Evolutionary conservation across 2,888 invertebrate species (phyloP), one percentile per base, ranked within the genome.

Genomic region (Euplexia lucipara): DNA sequence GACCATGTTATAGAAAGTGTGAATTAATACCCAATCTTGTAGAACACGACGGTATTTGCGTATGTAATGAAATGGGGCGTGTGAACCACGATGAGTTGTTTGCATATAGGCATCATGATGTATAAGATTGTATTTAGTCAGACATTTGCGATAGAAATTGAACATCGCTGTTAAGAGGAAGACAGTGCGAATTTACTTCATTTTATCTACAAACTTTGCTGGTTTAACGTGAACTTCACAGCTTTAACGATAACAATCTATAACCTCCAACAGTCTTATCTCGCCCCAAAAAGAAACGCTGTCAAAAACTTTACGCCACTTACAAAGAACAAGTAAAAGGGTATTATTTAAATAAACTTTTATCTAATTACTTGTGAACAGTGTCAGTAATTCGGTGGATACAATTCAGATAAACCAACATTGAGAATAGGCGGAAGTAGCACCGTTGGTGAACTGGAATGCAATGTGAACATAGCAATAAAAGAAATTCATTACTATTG

Each of bases 1-100:
- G 66, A 79, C 83, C 83, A 64, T 83, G 84, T 81, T 81, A 77
- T 87, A 86, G 89, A 91, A 91, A 91, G 89, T 82, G 87, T 86
- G 84, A 89, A 88, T 83, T 81, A 83, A 86, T 82, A 79, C 74
- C 71, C 79, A 74, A 78, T 81, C 79, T 76, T 77, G 79, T 81
- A 70, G 59, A 63, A 77, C 77, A 79, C 54, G 70, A 63, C 68
- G 37, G 64, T 67, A 79, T 78, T 76, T 78, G 75, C 62, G 75
- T 75, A 82, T 82, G 74, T 78, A 83, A 84, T 87, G 68, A 72
- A 75, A 81, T 78, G 69, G 52, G 70, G 71, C 69, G 68, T 77
- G 63, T 45, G 62, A 69, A 72, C 68, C 44, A 35, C 39, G 34
- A 72, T 67, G 48, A 54, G 41, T 63, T 71, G 58, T 60, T 71